Evolutionary conservation across 2,888 invertebrate species (phyloP).

Genomic region (Sarcophaga variegata): DNA sequence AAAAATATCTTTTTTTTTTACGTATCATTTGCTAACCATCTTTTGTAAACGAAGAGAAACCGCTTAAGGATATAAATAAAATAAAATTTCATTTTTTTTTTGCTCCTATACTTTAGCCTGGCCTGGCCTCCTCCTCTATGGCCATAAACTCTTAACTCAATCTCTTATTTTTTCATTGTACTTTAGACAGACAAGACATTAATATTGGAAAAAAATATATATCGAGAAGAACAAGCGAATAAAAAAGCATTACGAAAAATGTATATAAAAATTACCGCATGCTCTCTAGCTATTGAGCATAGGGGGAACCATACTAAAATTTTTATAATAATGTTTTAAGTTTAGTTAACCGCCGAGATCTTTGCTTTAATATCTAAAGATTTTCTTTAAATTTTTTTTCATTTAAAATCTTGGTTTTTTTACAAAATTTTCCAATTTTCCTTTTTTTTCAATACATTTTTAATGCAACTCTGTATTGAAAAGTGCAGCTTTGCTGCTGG

Average conservation of each 20-base stretch:
- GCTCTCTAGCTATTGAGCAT: not conserved
- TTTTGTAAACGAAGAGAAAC: conserved; percentile 6
- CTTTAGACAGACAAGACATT: conserved; percentile 50
- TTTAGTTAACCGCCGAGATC: too few species aligned
- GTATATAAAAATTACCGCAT: conserved; percentile 7
- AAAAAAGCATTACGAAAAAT: conserved; percentile 32
- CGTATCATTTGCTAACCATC: conserved; percentile 57
- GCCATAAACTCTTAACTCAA: conserved; percentile 39
- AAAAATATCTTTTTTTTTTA: not conserved
- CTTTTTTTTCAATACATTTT: not conserved
- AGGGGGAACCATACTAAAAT: not conserved
- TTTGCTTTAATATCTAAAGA: too few species aligned
- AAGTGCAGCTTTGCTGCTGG: not conserved
- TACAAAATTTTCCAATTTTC: not conserved
- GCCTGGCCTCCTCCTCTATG: conserved; percentile 23
- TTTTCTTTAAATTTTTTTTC: not conserved
- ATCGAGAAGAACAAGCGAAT: conserved; percentile 35
- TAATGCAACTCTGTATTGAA: not conserved
- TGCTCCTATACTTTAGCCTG: conserved; percentile 1
- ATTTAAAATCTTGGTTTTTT: not conserved
- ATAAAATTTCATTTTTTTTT: conserved; percentile 14
- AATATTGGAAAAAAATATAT: conserved; percentile 47
- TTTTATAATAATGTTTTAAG: too few species aligned
- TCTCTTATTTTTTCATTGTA: conserved; percentile 31
- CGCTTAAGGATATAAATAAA: conserved; percentile 58